phyloP scores from a whole-genome alignment of 2,888 invertebrate genomes.

The Tricholauxania praeusta region DNA sequence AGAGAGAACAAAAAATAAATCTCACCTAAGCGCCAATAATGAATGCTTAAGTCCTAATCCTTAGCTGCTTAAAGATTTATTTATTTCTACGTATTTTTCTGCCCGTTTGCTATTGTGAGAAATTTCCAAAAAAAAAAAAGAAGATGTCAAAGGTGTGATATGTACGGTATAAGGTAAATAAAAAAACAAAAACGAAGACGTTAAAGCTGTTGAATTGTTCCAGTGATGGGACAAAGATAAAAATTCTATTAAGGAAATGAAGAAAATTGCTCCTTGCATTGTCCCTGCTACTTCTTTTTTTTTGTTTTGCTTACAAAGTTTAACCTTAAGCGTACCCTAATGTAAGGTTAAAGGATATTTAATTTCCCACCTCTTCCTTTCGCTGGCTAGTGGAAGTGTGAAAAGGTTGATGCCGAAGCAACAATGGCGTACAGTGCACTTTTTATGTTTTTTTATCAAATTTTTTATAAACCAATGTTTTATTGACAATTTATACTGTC shows the following conservation, averaged over 20 bases:
- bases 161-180: conserved; percentile 40
- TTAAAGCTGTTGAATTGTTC: conserved; percentile 15
- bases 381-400: conserved; percentile 18
- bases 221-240: conserved; percentile 58
- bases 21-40: conserved; percentile 42
- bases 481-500: too few relatives aligned
- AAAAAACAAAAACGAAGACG: not conserved
- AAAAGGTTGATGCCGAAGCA: too few relatives aligned
- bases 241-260: conserved; percentile 68
- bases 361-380: conserved; percentile 49
- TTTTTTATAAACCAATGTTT: too few relatives aligned
- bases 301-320: not conserved
- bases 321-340: not conserved
- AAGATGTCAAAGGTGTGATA: conserved; percentile 62
- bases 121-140: conserved; percentile 34
- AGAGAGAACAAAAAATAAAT: not conserved
- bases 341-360: conserved; percentile 52
- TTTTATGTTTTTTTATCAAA: too few relatives aligned
- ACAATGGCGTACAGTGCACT: too few relatives aligned
- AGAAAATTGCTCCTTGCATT: conserved; percentile 63
- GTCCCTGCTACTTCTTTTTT: conserved; percentile 44
- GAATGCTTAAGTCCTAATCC: conserved; percentile 46
- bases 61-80: conserved; percentile 25
- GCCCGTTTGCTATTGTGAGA: too few relatives aligned
- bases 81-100: not conserved